Base-by-base conservation (phyloP, 2,797 vertebrate genomes). In the Typhlichthys eigenmanni region DNA sequence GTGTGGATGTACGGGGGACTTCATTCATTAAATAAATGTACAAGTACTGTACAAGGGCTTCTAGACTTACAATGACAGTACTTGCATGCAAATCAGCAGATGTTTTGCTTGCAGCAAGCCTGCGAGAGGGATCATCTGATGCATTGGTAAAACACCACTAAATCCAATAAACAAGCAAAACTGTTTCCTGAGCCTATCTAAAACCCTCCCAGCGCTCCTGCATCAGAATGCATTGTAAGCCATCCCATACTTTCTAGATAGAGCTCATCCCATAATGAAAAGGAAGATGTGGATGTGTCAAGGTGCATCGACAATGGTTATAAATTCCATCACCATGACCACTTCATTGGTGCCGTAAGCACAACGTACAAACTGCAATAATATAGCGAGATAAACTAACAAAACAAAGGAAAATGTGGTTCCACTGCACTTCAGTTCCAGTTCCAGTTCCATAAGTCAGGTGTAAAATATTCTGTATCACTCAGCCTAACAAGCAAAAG, bases 111-210 rank as follows among this genome's bases (percentile, higher is more conserved):
- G 38, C 38, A 43, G 38, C 38, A 43, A 43, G 38, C 38, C 38
- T 43, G 38, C 9, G 38, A 43, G 1, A 43, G 38, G 7, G 8
- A 43, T 43, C 38, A 43, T 43, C 69, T 74, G 55, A 74, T 50
- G 64, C 5, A 6, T 55, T 32, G 64, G 24, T 63, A 53, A 60
- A 61, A 73, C 78, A 76, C 4, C 66, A 57, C 67, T 29, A 47
- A 80, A 75, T 60, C 70, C 48, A 58, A 67, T 60, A 67, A 66
- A 71, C 71, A 73, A 81, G 78, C 48, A 58, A 4, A 54, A 29
- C 11, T 11, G 51, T 29, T 19, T 4, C 51, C 9, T n/a, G 11
- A 54, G 13, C 24, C 24, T 13, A 19, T 13, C 17, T 1, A 54
- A 10, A 43, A 7, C 38, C 38, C 38, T 43, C 51, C 51, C 16